phyloP scores from a whole-genome alignment of 2,888 invertebrate species.

The Euclidia mi region DNA sequence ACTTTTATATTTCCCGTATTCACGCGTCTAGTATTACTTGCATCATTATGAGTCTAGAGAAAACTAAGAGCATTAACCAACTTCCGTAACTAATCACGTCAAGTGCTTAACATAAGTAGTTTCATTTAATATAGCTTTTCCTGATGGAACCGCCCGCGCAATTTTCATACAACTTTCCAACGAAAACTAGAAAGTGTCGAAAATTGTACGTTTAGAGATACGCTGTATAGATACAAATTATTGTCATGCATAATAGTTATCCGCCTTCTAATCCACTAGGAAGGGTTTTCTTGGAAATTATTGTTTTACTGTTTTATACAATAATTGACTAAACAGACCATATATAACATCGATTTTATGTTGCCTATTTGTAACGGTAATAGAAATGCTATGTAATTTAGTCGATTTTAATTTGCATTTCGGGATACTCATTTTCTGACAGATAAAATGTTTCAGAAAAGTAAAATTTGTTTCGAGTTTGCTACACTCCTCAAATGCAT shows the following conservation, averaged over 20 bases:
- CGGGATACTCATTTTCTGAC: too few relatives aligned
- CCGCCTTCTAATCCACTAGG: conserved; percentile 1
- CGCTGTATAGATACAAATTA: conserved; percentile 47
- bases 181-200: conserved; percentile 61
- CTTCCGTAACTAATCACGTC: conserved; percentile 31
- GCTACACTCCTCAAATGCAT: too few relatives aligned
- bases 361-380: neutral
- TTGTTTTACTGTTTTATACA: too few relatives aligned
- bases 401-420: neutral
- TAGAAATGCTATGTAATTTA: too few relatives aligned
- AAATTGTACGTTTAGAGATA: conserved; percentile 55
- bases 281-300: neutral
- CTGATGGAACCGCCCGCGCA: conserved; percentile 27
- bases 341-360: too few relatives aligned
- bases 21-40: neutral
- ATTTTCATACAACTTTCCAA: conserved; percentile 61
- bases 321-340: too few relatives aligned
- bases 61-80: conserved; percentile 14
- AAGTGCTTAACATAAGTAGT: conserved; percentile 22
- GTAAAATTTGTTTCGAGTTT: too few relatives aligned
- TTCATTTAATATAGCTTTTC: conserved; percentile 45
- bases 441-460: too few relatives aligned
- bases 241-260: conserved; percentile 34
- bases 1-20: too few relatives aligned
- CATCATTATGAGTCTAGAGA: conserved; percentile 6